These are phyloP conservation scores for Sapajus apella DNA, from an alignment of 2,113 vertebrate species.

Conservation along the genomic window DNA sequence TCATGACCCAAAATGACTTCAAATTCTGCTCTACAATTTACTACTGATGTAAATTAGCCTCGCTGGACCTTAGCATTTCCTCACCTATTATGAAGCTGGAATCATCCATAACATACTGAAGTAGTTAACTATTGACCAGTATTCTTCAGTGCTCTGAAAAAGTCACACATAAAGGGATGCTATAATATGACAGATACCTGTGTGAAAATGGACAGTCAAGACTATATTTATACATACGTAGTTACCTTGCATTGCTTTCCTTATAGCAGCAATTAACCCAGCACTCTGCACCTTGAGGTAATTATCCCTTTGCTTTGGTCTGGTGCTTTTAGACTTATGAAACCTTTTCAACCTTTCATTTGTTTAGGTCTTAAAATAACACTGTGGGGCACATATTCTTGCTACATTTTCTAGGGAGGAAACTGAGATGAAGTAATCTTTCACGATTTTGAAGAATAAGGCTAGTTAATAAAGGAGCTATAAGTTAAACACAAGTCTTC, in stretches of 20 bases:
- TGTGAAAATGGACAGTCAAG: neutral
- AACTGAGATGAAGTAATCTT: too few relatives aligned
- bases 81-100: neutral
- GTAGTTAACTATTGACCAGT: neutral
- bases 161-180: neutral
- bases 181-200: neutral
- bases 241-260: neutral
- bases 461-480: too few relatives aligned
- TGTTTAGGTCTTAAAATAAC: neutral
- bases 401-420: too few relatives aligned
- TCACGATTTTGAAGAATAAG: too few relatives aligned
- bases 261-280: neutral
- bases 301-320: neutral
- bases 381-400: too few relatives aligned
- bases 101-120: neutral
- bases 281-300: neutral
- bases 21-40: neutral
- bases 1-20: neutral
- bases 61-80: neutral
- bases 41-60: neutral
- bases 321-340: neutral
- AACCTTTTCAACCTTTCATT: neutral
- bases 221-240: neutral
- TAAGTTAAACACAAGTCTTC: too few relatives aligned
- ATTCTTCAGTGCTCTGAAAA: neutral